Evolutionary conservation across 1,140 invertebrate genomes (phyloP), one percentile per base, ranked within the genome.

Genomic region (Pogonus chalceus): DNA sequence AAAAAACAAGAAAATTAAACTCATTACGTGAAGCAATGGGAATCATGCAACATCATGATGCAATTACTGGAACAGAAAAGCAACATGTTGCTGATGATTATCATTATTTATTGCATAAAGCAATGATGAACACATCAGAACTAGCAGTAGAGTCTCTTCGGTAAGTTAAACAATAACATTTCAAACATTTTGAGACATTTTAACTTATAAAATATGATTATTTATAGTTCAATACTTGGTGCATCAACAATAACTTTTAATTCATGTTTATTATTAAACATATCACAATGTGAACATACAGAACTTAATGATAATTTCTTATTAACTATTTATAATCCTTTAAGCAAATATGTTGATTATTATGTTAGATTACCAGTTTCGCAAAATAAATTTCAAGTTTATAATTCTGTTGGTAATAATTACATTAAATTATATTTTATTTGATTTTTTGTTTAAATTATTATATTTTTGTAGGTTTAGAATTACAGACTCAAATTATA

Each of bases 321-420:
- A 2, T 72, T 88, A 0, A 78, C 82, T 0, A 58, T 90, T 1
- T 89, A 90, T 65, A 97, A 96, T 70, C 88, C 91, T 0, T 60
- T 87, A 3, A 83, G 82, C 35, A 76, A 80, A 26, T 65, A 73
- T 24, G 73, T 85, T 0, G 73, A 76, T 12, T 71, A 77, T 46
- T 82, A 80, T 58, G 71, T 92, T 9, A 75, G 84, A 9, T 20
- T 95, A 10, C 91, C 92, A 0, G 83, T 87, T 0, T 61, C 66
- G 4, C 73, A 70, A 35, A 65, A 68, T 9, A 67, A 70, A 2
- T 90, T 83, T 64, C 66, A 63, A 1, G 79, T 92, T 10, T 70
- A 69, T 31, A 60, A 56, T 52, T 52, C 56, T 23, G 39, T 62
- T 39, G 62, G 63, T 62, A 58, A 48, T 16, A 18, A 23, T 1